phyloP scores from a whole-genome alignment of 2,888 invertebrate genomes.

The Biston betularia region DNA sequence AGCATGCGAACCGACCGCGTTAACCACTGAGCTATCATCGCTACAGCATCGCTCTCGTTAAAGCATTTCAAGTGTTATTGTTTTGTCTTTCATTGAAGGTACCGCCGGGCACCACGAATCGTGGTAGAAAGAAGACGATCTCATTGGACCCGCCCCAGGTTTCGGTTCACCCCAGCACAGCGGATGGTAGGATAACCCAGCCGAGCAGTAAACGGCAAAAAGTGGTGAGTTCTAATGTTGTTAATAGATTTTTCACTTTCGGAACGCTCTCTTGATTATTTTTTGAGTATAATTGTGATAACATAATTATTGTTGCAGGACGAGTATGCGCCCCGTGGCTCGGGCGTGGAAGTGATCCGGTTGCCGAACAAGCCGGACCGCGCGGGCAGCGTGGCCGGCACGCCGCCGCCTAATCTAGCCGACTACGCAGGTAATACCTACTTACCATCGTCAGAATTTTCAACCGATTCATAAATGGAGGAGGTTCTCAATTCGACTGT shows the following conservation, averaged over 20 bases:
- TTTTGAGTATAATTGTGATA: neutral
- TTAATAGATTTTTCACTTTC: too few species aligned
- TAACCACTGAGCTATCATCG: too few species aligned
- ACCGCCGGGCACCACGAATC: slow-evolving; percentile 93
- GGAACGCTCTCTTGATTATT: too few species aligned
- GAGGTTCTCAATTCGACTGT: neutral
- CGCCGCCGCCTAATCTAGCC: slow-evolving; percentile 78
- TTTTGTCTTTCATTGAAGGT: slow-evolving; percentile 66
- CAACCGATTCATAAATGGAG: neutral
- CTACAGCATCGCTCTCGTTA: too few species aligned
- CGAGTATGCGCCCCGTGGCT: slow-evolving; percentile 81
- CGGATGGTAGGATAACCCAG: slow-evolving; percentile 61
- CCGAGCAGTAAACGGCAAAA: slow-evolving; percentile 77
- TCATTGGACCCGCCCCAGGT: slow-evolving; percentile 91
- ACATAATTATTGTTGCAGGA: slow-evolving; percentile 59
- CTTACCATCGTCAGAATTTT: neutral
- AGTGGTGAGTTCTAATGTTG: slow-evolving; percentile 60
- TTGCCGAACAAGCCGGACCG: slow-evolving; percentile 88
- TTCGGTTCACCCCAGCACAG: slow-evolving; percentile 74
- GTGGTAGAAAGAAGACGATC: slow-evolving; percentile 95
- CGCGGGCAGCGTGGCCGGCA: slow-evolving; percentile 78
- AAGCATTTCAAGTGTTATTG: neutral
- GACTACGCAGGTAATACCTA: slow-evolving; percentile 72
- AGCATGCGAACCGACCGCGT: too few species aligned
- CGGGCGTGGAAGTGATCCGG: slow-evolving; percentile 94